Percentiles rank a stretch among this genome's conserved stretches.
These are phyloP conservation scores for Tenebrosternarchus preto DNA, from an alignment of 2,113 vertebrate genomes.

Conservation along the genomic window DNA sequence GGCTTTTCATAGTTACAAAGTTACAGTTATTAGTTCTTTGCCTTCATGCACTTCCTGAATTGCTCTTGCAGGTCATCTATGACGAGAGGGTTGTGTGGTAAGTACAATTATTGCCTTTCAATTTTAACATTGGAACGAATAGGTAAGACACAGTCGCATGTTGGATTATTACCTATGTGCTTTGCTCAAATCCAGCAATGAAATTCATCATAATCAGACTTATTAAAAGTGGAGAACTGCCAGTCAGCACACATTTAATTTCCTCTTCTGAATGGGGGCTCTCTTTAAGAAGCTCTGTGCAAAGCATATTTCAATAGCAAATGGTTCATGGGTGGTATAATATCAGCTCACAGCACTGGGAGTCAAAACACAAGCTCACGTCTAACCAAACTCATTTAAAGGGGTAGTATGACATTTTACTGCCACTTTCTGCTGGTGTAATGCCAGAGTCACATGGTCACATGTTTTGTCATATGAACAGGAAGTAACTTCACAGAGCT, in stretches of 20 bases:
- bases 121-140: constrained; percentile 16
- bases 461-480: background rate
- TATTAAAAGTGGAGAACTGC: constrained; percentile 18
- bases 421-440: background rate
- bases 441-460: too few relatives aligned
- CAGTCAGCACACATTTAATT: background rate
- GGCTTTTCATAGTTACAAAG: background rate
- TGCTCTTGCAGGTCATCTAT: constrained; percentile 72
- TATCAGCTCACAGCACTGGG: background rate
- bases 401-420: background rate
- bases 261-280: background rate
- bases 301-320: background rate
- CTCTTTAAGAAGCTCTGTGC: background rate
- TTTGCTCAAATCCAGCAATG: background rate
- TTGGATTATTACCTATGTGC: constrained; percentile 16
- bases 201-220: constrained; percentile 11
- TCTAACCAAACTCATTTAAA: background rate
- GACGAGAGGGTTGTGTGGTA: constrained; percentile 76
- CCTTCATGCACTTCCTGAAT: constrained; percentile 6
- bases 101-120: constrained; percentile 57
- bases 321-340: background rate
- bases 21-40: background rate
- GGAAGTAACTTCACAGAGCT: background rate
- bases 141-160: constrained; percentile 8
- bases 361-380: background rate